Conservation (phyloP, 2,888 invertebrate species). For the Lycocerus yunnanus region DNA sequence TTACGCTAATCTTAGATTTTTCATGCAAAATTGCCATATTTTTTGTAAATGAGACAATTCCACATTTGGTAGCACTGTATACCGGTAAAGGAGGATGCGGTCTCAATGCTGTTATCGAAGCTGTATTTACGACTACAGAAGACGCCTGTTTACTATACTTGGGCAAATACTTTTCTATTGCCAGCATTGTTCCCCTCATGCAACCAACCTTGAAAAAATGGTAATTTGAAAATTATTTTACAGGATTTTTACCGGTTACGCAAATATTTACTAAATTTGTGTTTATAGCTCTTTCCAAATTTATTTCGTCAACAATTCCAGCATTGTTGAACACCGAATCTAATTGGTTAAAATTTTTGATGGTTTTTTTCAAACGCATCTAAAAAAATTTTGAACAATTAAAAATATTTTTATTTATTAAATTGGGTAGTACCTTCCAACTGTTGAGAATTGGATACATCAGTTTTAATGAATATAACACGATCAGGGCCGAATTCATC, state of each 20-base stretch:
- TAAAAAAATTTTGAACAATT: background rate
- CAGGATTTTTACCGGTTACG: too few relatives aligned
- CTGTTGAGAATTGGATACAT: slow-evolving; percentile 73
- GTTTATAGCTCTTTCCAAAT: background rate
- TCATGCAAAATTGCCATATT: background rate
- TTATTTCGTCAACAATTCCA: background rate
- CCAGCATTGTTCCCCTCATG: background rate
- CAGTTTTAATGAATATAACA: slow-evolving; percentile 70
- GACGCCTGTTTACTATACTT: background rate
- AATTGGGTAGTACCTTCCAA: slow-evolving; percentile 74
- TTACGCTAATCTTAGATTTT: background rate
- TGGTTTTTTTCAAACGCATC: background rate
- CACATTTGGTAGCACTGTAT: background rate
- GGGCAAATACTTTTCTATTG: background rate
- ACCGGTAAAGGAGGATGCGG: background rate
- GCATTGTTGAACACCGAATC: background rate
- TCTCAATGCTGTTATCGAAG: background rate
- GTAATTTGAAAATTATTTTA: background rate
- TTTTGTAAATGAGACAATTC: background rate
- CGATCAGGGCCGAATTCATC: slow-evolving; percentile 68
- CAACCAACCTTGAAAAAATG: background rate
- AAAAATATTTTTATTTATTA: background rate
- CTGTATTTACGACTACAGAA: background rate
- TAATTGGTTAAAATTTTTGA: background rate
- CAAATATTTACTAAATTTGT: background rate